Evolutionary conservation across 2,797 vertebrate species (phyloP), one percentile per base, ranked within the genome.

Genomic region (Anabacerthia variegaticeps): DNA sequence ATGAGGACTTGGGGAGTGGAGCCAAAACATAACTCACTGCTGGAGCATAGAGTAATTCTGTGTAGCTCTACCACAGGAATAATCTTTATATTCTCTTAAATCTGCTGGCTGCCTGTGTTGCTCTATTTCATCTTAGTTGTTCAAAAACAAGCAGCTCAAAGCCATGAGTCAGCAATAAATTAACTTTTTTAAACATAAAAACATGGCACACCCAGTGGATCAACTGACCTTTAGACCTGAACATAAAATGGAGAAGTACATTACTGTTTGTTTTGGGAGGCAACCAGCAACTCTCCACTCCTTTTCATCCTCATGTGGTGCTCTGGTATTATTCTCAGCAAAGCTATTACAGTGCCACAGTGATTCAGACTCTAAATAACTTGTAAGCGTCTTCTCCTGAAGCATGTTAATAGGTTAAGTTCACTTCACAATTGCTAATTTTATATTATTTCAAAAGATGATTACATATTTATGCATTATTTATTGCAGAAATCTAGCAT

Each of bases 391-490:
- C 89, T 93, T 73, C 59, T 97, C 26, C 83, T 79, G 49, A 63
- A 94, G 77, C 74, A 74, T 81, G 52, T 78, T 95, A 94, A 84
- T 85, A 97, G 77, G 63, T 95, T 96, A 97, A 96, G 56, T 88
- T 97, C 92, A 85, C 74, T 86, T 97, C 91, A 85, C 72, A 78
- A 78, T 79, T 94, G 74, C 44, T 97, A 95, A 98, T 97, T 97
- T 95, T 86, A 62, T 78, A 76, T 92, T 95, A 94, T 71, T 97
- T 97, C 80, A 93, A n/a, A 15, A 87, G 46, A 93, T 91, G 34
- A 97, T 97, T 95, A 94, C 69, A 75, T 96, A 96, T 96, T 95
- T 95, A 94, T 97, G 46, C 93, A 97, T 97, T 97, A 96, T 97
- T 97, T 97, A 96, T 92, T 93, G 86, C 72, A 88, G 56, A 97